Evolutionary conservation across 2,113 vertebrate genomes (phyloP).

Genomic region (Siphamia tubifer): DNA sequence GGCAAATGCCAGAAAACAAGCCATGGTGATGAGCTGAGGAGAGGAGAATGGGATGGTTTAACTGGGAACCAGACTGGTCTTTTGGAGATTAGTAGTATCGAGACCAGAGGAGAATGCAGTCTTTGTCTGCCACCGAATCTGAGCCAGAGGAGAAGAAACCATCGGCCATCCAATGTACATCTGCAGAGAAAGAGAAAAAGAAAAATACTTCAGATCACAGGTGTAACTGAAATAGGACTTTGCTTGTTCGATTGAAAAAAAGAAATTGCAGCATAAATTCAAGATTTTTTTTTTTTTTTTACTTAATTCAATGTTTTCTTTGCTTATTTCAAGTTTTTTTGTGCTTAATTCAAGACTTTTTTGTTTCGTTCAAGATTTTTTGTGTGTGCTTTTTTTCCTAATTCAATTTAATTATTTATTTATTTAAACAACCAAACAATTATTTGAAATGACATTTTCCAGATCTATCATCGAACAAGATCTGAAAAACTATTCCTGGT

Average conservation of each 20-base stretch:
- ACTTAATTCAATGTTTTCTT: too few species aligned
- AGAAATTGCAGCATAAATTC: slow-evolving; percentile 57
- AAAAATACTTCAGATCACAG: slow-evolving; percentile 59
- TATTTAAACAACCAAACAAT: too few species aligned
- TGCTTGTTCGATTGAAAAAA: slow-evolving; percentile 45
- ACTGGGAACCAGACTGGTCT: slow-evolving; percentile 44
- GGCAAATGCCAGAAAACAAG: slow-evolving; percentile 81
- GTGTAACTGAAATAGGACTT: slow-evolving; percentile 34
- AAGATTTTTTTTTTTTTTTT: too few species aligned
- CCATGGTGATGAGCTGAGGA: slow-evolving; percentile 74
- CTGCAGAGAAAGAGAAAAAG: slow-evolving; percentile 67
- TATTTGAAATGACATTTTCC: too few species aligned
- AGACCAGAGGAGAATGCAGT: slow-evolving; percentile 51
- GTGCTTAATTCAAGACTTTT: too few species aligned
- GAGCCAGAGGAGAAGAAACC: slow-evolving; percentile 43
- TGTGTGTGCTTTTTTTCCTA: too few species aligned
- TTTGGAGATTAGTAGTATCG: slow-evolving; percentile 58
- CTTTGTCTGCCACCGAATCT: slow-evolving; percentile 66
- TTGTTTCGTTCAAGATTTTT: too few species aligned
- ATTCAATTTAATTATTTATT: too few species aligned
- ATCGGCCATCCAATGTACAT: slow-evolving; percentile 71
- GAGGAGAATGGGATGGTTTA: slow-evolving; percentile 29
- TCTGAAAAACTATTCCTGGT: too few species aligned
- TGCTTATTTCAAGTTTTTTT: too few species aligned
- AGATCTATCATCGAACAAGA: too few species aligned